Evolutionary conservation across 2,888 invertebrate species (phyloP), one percentile per base, ranked within the genome.

Genomic region (Lamellibrachia columna): DNA sequence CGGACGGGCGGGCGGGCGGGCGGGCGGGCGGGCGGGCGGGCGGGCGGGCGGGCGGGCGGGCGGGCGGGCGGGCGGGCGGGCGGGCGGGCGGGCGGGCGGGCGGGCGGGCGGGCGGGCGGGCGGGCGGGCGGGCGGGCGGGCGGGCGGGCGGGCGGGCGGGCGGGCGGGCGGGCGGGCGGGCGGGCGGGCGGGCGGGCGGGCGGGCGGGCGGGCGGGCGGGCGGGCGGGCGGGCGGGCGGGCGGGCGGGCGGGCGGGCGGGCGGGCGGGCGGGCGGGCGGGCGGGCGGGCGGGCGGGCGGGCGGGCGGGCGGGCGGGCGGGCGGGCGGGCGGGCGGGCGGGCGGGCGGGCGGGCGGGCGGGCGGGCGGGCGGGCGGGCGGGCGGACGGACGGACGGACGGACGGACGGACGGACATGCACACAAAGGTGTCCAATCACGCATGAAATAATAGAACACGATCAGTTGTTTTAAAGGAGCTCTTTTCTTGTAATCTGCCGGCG

Each of bases 1-100:
- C 53, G 92, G 91, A 93, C 55, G 75, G 91, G 55, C 22, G 91
- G 90, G 75, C 90, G 22, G 53, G 93, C 90, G 93, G 92, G 52
- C 91, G 90, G 60, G 90, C 91, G 93, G 92, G 58, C 58, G 90
- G 90, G 53, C 53, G 28, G 58, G 55, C 28, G 92, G 92, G 92
- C 58, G 52, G 92, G 53, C 58, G 92, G 92, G 1, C 53, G 92
- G 90, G 52, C 52, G 90, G 92, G 90, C 90, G 22, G 90, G 53
- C 90, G 90, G 90, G 53, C 22, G 58, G 93, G 15, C 28, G 52
- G 53, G 55, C 40, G 91, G 92, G 15, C 75, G n/a, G 90, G 60
- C 75, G 60, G 92, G 52, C 75, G 75, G 53, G 75, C 53, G 53
- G 91, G 90, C 90, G 40, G 90, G 15, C 40, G 3, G 60, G 75